Evolutionary conservation across 2,113 vertebrate species (phyloP).

Genomic region (Bagarius yarrelli): DNA sequence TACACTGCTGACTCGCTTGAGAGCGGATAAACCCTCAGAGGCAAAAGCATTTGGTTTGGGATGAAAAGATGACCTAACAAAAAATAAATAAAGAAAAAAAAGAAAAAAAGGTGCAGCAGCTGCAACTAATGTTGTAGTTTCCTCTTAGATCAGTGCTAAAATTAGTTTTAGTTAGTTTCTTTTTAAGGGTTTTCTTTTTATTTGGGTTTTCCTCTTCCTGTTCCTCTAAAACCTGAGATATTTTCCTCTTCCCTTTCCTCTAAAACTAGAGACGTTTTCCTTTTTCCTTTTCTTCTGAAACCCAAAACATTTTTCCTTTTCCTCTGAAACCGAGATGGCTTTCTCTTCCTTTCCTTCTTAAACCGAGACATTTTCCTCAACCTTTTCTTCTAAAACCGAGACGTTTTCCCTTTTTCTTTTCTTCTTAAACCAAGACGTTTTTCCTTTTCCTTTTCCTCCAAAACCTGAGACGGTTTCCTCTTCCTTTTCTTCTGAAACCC

Average conservation of each 20-base stretch:
- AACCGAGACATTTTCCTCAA: background rate
- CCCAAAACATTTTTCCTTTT: background rate
- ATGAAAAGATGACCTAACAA: background rate
- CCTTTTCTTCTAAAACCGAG: background rate
- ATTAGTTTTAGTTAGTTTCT: background rate
- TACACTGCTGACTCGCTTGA: constrained; percentile 1
- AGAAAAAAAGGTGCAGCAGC: background rate
- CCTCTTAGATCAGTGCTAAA: background rate
- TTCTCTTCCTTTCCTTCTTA: background rate
- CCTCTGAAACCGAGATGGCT: background rate
- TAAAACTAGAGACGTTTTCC: too few species aligned
- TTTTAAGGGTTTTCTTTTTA: background rate
- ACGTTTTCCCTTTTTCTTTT: background rate
- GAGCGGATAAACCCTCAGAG: background rate
- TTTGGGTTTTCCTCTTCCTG: background rate
- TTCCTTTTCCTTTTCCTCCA: too few species aligned
- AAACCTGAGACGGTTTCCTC: too few species aligned
- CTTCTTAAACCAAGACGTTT: background rate
- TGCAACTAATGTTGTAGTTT: background rate
- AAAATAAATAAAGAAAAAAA: background rate
- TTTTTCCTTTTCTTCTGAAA: background rate
- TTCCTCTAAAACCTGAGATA: too few species aligned
- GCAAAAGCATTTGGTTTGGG: background rate
- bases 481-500: background rate
- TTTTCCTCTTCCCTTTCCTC: too few species aligned